A percentile compares a stretch with the other conserved stretches of the same genome.
phyloP scores from a whole-genome alignment of 2,113 vertebrate genomes.

The Scatophagus argus region DNA sequence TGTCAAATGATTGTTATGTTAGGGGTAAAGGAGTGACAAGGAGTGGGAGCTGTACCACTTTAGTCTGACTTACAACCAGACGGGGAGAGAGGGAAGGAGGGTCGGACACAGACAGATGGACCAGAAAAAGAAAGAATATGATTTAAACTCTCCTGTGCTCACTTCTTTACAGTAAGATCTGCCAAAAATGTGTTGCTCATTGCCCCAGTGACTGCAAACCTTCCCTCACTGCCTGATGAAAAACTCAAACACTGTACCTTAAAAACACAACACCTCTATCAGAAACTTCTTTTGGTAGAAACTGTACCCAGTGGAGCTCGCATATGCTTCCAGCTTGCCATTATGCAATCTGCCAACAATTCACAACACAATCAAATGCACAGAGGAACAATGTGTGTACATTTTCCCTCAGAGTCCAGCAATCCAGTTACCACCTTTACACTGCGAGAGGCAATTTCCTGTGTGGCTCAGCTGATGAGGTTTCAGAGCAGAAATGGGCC shows the following conservation, averaged over 20 bases:
- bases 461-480: conserved; percentile 70
- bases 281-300: conserved; percentile 1
- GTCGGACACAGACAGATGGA: neutral
- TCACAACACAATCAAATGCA: conserved; percentile 37
- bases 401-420: conserved; percentile 47
- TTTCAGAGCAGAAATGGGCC: conserved; percentile 64
- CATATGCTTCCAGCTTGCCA: conserved; percentile 18
- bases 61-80: conserved; percentile 46
- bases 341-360: conserved; percentile 59
- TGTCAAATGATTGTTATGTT: conserved; percentile 58
- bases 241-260: conserved; percentile 19
- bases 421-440: conserved; percentile 72
- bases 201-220: conserved; percentile 32
- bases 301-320: conserved; percentile 15
- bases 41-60: conserved; percentile 47
- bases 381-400: conserved; percentile 54
- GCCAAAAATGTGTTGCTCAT: conserved; percentile 41
- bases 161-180: conserved; percentile 14
- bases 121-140: conserved; percentile 33
- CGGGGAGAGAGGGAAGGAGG: conserved; percentile 7
- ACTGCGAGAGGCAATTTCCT: conserved; percentile 72
- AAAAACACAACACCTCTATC: neutral
- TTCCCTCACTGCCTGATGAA: conserved; percentile 25
- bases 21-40: conserved; percentile 51
- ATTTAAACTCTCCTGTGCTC: conserved; percentile 43